These are phyloP conservation scores for Poecilia gillii DNA, from an alignment of 2,797 vertebrate species.

Conservation along the genomic window DNA sequence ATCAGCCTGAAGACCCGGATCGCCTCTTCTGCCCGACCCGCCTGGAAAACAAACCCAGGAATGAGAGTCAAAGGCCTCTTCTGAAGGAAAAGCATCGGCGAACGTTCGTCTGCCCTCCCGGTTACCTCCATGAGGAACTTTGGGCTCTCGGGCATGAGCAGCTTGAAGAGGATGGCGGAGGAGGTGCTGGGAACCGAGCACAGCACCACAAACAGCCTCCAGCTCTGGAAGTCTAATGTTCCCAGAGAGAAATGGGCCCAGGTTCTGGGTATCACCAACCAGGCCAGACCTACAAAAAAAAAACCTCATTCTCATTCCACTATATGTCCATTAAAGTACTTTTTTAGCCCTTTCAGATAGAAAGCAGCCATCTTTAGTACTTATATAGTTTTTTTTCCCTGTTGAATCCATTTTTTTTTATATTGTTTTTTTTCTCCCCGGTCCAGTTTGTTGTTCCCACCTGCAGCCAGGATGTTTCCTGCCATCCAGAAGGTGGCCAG, in stretches of 20 bases:
- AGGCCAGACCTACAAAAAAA: constrained; percentile 76
- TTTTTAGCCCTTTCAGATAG: not conserved
- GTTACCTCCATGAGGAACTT: constrained; percentile 84
- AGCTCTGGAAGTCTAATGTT: constrained; percentile 74
- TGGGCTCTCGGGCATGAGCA: constrained; percentile 82
- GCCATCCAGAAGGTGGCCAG: constrained; percentile 86
- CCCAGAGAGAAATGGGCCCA: constrained; percentile 64
- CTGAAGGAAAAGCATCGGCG: not conserved
- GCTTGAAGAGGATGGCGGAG: constrained; percentile 77
- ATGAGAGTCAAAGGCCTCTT: not conserved
- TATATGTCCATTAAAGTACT: not conserved
- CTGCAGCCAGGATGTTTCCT: constrained; percentile 83
- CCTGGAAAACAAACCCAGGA: constrained; percentile 50
- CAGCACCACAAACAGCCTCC: constrained; percentile 82
- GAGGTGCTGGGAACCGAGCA: constrained; percentile 82
- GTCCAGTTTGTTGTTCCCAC: constrained; percentile 45
- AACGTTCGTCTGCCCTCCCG: fast-evolving
- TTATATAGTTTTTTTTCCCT: not conserved
- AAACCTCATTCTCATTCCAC: not conserved
- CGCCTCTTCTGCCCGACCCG: constrained; percentile 71
- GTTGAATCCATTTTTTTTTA: not conserved
- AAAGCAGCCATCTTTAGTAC: not conserved
- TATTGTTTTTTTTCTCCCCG: not conserved
- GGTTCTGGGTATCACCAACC: constrained; percentile 80
- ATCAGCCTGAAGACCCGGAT: constrained; percentile 76